These are phyloP conservation scores for Sussaba pulchella DNA, from an alignment of 2,888 invertebrate genomes.

Conservation along the genomic window DNA sequence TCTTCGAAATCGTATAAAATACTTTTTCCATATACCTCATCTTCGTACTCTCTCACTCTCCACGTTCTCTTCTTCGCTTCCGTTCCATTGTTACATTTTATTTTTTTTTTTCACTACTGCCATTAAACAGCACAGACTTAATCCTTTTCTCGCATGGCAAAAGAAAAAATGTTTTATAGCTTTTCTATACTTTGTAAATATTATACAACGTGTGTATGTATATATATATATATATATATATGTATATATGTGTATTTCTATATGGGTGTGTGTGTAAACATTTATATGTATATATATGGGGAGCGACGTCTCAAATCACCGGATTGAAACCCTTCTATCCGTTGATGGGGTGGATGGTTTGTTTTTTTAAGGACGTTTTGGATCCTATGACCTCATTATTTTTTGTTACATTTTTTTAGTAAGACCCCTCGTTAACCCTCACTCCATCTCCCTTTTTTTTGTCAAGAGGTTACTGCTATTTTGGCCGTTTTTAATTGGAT, in stretches of 20 bases:
- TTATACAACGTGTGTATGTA: slow-evolving; percentile 75
- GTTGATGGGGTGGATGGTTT: too few species aligned
- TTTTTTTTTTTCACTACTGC: slow-evolving; percentile 23
- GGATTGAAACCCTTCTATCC: too few species aligned
- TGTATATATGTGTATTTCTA: slow-evolving; percentile 22
- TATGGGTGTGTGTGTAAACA: slow-evolving; percentile 30
- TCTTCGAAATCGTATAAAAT: slow-evolving; percentile 67
- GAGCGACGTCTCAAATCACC: too few species aligned
- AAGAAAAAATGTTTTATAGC: slow-evolving; percentile 66
- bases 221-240: slow-evolving; percentile 62
- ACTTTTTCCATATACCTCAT: slow-evolving; percentile 63
- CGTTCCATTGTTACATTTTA: not conserved
- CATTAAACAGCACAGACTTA: slow-evolving; percentile 47
- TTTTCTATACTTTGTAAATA: slow-evolving; percentile 73
- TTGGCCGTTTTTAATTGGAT: too few species aligned
- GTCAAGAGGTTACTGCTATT: too few species aligned
- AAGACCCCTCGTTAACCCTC: too few species aligned
- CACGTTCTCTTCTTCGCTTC: slow-evolving; percentile 3
- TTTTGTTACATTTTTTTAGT: too few species aligned
- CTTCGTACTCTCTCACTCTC: slow-evolving; percentile 40
- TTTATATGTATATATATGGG: slow-evolving; percentile 48
- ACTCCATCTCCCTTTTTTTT: too few species aligned
- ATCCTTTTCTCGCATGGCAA: slow-evolving; percentile 57
- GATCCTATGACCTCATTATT: too few species aligned
- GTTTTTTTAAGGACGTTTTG: too few species aligned